These are phyloP conservation scores for Campoletis sonorensis DNA, from an alignment of 1,140 invertebrate species.

Conservation along the genomic window DNA sequence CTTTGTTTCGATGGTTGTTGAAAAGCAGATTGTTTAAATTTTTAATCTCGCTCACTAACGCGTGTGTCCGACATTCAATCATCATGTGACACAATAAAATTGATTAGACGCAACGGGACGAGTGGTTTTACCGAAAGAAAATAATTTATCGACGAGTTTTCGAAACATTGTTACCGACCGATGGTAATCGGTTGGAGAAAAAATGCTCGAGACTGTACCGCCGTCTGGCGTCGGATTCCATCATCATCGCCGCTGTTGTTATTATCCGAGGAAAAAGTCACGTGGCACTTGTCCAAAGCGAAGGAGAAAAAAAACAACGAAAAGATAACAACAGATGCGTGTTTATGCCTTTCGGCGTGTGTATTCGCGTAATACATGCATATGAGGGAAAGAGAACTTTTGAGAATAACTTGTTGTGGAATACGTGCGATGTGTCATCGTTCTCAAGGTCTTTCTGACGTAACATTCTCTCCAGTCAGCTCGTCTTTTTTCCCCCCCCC, in stretches of 20 bases:
- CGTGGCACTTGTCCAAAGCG: too few relatives aligned
- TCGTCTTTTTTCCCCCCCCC: background rate
- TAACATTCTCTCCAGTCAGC: background rate
- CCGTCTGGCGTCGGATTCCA: background rate
- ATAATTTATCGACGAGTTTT: background rate
- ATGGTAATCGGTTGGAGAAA: background rate
- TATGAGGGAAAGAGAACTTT: background rate
- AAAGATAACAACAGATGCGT: too few relatives aligned
- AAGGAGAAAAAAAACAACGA: too few relatives aligned
- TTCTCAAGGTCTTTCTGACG: background rate
- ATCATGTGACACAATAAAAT: too few relatives aligned
- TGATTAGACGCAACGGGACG: too few relatives aligned
- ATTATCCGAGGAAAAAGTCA: too few relatives aligned
- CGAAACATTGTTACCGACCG: background rate
- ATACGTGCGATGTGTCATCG: background rate
- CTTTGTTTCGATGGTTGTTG: background rate
- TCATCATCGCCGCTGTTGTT: background rate
- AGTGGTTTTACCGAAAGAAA: background rate
- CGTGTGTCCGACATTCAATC: too few relatives aligned
- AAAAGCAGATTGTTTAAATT: background rate
- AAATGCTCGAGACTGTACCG: background rate
- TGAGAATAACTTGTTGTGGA: conserved; percentile 3
- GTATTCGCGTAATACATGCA: too few relatives aligned
- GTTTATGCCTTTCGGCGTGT: too few relatives aligned
- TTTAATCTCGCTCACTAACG: background rate